Evolutionary conservation across 1,140 invertebrate species (phyloP).

Genomic region (Magallana ariakensis): DNA sequence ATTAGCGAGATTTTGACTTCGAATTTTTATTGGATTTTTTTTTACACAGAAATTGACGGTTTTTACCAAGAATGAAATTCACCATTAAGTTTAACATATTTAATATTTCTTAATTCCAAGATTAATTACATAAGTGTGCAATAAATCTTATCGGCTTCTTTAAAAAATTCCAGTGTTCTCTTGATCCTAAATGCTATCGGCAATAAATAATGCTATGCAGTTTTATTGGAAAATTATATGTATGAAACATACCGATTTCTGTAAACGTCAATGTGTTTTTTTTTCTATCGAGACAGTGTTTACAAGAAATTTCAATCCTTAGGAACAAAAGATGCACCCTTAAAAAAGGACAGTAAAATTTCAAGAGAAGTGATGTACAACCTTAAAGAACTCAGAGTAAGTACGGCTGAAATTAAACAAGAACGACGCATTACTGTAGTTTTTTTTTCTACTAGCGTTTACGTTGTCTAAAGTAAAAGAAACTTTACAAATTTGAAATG

Average conservation of each 20-base stretch:
- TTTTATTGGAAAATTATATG: background rate
- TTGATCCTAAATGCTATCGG: too few relatives aligned
- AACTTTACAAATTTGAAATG: background rate
- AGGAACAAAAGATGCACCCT: background rate
- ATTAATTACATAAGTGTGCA: background rate
- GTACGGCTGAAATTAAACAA: background rate
- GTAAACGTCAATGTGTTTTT: background rate
- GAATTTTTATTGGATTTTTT: background rate
- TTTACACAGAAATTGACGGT: background rate
- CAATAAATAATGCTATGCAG: too few relatives aligned
- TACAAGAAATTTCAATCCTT: constrained; percentile 8
- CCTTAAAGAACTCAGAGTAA: constrained; percentile 5
- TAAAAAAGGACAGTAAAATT: background rate
- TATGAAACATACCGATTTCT: background rate
- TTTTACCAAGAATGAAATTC: constrained; percentile 7
- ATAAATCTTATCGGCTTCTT: too few relatives aligned
- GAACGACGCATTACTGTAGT: too few relatives aligned
- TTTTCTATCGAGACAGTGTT: background rate
- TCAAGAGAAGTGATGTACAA: background rate
- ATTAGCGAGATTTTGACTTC: background rate
- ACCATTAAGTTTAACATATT: background rate
- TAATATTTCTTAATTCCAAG: background rate
- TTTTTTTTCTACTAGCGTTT: background rate
- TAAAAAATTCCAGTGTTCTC: too few relatives aligned
- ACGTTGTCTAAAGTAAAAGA: background rate